Percentiles rank a stretch among this genome's conserved stretches.
These are phyloP conservation scores for Neosalanx taihuensis DNA, from an alignment of 2,797 vertebrate species.

Conservation along the genomic window DNA sequence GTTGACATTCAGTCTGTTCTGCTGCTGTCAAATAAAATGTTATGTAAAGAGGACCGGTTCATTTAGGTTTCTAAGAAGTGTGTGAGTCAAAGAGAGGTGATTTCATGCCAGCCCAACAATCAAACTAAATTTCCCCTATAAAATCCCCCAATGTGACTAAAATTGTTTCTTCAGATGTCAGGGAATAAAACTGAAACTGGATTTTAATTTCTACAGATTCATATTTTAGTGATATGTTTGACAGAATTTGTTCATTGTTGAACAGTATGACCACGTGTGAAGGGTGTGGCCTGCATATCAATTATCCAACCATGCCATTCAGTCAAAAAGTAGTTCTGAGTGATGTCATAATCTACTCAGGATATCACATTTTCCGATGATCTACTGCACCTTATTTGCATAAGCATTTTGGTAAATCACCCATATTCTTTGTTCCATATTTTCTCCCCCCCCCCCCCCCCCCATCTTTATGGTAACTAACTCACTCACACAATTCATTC, in stretches of 20 bases:
- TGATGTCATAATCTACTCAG: conserved; percentile 38
- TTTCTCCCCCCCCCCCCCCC: too few relatives aligned
- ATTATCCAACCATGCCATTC: not conserved
- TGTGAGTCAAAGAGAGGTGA: conserved; percentile 14
- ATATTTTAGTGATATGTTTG: not conserved
- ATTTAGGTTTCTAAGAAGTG: conserved; percentile 11
- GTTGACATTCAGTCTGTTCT: conserved; percentile 7
- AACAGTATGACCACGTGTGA: not conserved
- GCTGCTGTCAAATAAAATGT: too few relatives aligned
- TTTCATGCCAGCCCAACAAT: conserved; percentile 43
- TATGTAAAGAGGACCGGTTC: conserved; percentile 15
- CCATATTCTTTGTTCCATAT: conserved; percentile 14
- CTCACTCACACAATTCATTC: too few relatives aligned
- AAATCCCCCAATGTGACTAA: conserved; percentile 40
- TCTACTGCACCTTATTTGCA: conserved; percentile 44
- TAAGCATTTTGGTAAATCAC: conserved; percentile 61
- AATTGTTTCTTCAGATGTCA: not conserved
- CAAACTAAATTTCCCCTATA: conserved; percentile 62
- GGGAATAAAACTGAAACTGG: not conserved
- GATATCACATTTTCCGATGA: conserved; percentile 14
- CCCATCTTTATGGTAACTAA: too few relatives aligned
- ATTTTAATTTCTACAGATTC: not conserved
- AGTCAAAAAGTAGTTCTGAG: not conserved
- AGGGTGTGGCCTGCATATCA: not conserved
- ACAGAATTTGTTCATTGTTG: not conserved